Base-by-base conservation (phyloP, 2,113 vertebrate genomes). In the Numida meleagris region DNA sequence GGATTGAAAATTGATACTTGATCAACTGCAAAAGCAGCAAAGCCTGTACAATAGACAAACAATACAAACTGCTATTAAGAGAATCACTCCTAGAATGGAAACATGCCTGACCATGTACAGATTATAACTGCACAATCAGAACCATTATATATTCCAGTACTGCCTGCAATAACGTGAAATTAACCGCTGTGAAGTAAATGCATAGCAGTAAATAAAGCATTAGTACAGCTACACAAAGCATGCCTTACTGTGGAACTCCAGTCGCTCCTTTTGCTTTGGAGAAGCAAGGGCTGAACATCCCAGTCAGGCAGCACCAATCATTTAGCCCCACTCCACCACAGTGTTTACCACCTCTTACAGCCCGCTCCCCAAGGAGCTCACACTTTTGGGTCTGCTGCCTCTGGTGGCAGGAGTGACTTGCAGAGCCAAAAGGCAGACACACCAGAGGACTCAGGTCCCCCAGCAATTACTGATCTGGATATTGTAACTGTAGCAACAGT, bases 401-500 rank as follows among this genome's bases (percentile, higher is more conserved):
- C 70, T 15, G 40, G 66, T 97, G 88, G 87, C 92, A 96, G 58
- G 29, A 31, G 46, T 2, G 19, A 94, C 91, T 96, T 90, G 51
- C 85, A 90, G 87, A 97, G 78, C 91, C 81, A 62, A 79, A 57
- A 88, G 91, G 82, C 14, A 2, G 95, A 74, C 53, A 68, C 96
- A 53, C 94, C 61, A 50, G 90, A 94, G 89, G 43, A 74, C 65
- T 92, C 92, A 94, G 93, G 96, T 97, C 95, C 96, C 96, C 75
- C 27, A 93, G 94, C 95, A 82, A 78, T 96, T 95, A 97, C 88
- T 48, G 5, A 62, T 86, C 45, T 75, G 79, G 73, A 86, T 91
- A 94, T 72, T 86, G 96, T 97, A 92, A 91, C 94, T 95, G 88
- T 92, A 95, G 97, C 3, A 19, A 97, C 87, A n/a, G 96, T 93